Conservation (phyloP, 2,113 vertebrate genomes). For the Lycaon pictus region DNA sequence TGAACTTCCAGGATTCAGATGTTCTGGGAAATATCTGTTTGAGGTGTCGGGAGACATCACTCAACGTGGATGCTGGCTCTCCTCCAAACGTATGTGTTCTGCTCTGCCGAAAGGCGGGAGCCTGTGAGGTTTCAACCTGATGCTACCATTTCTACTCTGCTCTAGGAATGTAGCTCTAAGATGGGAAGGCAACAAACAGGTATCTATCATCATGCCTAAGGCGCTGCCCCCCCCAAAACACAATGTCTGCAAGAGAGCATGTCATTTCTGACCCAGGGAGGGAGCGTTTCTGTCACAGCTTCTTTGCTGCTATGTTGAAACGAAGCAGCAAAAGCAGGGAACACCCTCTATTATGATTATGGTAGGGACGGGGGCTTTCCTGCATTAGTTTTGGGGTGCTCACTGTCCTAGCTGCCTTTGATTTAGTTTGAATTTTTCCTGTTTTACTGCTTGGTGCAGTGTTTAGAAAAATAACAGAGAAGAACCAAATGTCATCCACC, state of each 20-base stretch:
- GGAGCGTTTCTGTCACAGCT: neutral
- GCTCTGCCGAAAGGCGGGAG: neutral
- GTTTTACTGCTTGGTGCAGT: neutral
- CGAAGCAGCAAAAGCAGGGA: neutral
- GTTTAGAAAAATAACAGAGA: constrained; percentile 44
- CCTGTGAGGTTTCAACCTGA: neutral
- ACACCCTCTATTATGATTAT: neutral
- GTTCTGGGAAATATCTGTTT: constrained; percentile 38
- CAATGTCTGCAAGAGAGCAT: neutral
- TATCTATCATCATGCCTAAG: neutral
- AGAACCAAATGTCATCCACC: neutral
- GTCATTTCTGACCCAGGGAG: neutral
- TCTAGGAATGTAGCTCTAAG: neutral
- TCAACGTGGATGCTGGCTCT: neutral
- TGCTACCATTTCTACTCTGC: neutral
- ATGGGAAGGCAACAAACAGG: neutral
- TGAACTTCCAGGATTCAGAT: constrained; percentile 28
- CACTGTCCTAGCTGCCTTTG: neutral
- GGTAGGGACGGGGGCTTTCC: neutral
- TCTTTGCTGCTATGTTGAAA: neutral
- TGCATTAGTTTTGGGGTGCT: neutral
- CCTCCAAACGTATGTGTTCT: neutral
- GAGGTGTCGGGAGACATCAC: neutral
- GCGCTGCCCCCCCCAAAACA: neutral
- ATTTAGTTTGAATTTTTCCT: neutral